Evolutionary conservation across 2,888 invertebrate species (phyloP).

Genomic region (Melangyna quadrimaculata): DNA sequence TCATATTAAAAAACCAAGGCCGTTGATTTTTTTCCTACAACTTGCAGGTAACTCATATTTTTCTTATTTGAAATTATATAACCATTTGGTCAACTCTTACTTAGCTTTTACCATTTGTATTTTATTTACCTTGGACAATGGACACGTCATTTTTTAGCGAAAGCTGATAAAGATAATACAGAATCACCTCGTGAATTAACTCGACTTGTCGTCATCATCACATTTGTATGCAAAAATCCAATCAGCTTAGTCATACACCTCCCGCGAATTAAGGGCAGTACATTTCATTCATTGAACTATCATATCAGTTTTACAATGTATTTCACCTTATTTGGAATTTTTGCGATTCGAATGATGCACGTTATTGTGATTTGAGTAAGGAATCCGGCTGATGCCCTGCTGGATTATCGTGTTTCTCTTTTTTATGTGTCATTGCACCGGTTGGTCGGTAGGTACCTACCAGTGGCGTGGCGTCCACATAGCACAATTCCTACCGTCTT

Average conservation of each 20-base stretch:
- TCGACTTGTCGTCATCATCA: background rate
- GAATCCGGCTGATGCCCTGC: background rate
- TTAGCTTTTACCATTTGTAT: background rate
- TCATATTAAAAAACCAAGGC: background rate
- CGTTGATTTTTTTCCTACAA: background rate
- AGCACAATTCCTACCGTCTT: too few relatives aligned
- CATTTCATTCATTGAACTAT: constrained; percentile 1
- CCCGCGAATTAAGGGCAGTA: constrained; percentile 58
- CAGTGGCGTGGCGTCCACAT: too few relatives aligned
- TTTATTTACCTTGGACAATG: constrained; percentile 24
- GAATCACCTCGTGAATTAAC: background rate
- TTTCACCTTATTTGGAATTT: constrained; percentile 29
- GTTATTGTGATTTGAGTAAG: background rate
- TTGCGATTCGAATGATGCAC: background rate
- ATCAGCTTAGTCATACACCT: constrained; percentile 52
- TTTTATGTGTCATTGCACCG: background rate
- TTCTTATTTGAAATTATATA: background rate
- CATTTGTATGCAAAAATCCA: constrained; percentile 56
- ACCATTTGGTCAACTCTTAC: background rate
- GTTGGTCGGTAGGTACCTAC: too few relatives aligned
- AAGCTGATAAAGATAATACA: constrained; percentile 55
- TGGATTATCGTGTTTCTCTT: background rate
- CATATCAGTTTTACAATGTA: background rate
- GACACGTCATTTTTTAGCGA: constrained; percentile 65
- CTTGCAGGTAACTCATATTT: background rate